These are phyloP conservation scores for Exocentrus adspersus DNA, from an alignment of 2,888 invertebrate species.

Conservation along the genomic window DNA sequence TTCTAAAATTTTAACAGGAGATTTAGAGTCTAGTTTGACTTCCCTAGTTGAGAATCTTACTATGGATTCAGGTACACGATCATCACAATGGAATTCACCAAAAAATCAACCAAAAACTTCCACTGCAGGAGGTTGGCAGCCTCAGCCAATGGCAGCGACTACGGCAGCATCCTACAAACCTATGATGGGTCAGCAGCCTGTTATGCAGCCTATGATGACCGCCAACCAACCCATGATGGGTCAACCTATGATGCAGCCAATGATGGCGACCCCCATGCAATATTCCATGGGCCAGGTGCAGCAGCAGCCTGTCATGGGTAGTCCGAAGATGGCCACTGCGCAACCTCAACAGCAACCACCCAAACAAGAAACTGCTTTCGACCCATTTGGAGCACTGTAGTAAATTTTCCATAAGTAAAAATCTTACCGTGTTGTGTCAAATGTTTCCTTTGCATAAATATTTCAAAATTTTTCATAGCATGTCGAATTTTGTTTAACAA, in stretches of 20 bases:
- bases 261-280: constrained; percentile 45
- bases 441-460: neutral
- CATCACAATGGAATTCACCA: constrained; percentile 86
- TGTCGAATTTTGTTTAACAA: neutral
- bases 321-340: constrained; percentile 55
- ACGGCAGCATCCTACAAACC: constrained; percentile 82
- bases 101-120: constrained; percentile 78
- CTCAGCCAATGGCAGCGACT: constrained; percentile 88
- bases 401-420: constrained; percentile 31
- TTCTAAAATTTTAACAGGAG: constrained; percentile 82
- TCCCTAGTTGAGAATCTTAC: constrained; percentile 92
- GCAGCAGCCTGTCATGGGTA: constrained; percentile 48
- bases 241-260: constrained; percentile 49
- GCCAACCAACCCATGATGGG: constrained; percentile 65
- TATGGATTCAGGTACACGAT: constrained; percentile 73
- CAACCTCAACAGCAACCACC: constrained; percentile 42
- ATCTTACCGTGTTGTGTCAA: constrained; percentile 20
- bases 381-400: constrained; percentile 64
- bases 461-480: neutral
- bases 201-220: constrained; percentile 84
- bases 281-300: constrained; percentile 49
- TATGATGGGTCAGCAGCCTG: constrained; percentile 64
- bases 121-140: constrained; percentile 76
- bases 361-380: constrained; percentile 56
- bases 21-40: constrained; percentile 93